These are phyloP conservation scores for Sebastes nivosus DNA, from an alignment of 2,797 vertebrate genomes.

Conservation along the genomic window DNA sequence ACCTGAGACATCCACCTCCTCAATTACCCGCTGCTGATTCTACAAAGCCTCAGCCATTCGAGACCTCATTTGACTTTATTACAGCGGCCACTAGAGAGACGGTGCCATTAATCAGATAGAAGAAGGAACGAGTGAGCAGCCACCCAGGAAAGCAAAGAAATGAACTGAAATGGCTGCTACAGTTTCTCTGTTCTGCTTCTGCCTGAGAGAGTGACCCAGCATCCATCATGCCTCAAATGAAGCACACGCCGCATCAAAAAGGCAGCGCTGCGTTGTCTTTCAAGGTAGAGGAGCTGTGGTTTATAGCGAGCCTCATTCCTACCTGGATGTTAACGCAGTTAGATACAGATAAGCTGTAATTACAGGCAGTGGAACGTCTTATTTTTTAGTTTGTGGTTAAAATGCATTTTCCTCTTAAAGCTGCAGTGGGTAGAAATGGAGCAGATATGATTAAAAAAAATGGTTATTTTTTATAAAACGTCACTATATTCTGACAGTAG, in stretches of 20 bases:
- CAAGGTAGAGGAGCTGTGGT: neutral
- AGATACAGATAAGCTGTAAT: slow-evolving; percentile 20
- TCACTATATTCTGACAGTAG: too few relatives aligned
- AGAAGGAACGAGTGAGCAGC: slow-evolving; percentile 37
- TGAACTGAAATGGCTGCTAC: slow-evolving; percentile 37
- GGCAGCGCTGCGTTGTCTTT: neutral
- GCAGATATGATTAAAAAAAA: too few relatives aligned
- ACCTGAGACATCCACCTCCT: slow-evolving; percentile 65
- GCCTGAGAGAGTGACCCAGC: slow-evolving; percentile 5
- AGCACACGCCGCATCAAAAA: slow-evolving; percentile 24
- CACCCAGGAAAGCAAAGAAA: slow-evolving; percentile 47
- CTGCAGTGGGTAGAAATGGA: too few relatives aligned
- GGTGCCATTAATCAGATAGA: slow-evolving; percentile 73
- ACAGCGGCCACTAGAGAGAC: slow-evolving; percentile 55
- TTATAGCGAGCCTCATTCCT: neutral
- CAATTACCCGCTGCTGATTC: slow-evolving; percentile 71
- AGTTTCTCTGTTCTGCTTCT: slow-evolving; percentile 25
- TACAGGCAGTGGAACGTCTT: neutral
- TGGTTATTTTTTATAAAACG: too few relatives aligned
- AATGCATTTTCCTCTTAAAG: slow-evolving; percentile 8
- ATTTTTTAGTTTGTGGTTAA: slow-evolving; percentile 22
- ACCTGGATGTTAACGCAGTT: slow-evolving; percentile 6
- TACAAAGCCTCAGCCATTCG: slow-evolving; percentile 64
- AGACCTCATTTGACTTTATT: slow-evolving; percentile 78
- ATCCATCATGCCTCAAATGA: slow-evolving; percentile 48